Conservation (phyloP, 2,888 invertebrate species). For the Ischnura elegans region DNA sequence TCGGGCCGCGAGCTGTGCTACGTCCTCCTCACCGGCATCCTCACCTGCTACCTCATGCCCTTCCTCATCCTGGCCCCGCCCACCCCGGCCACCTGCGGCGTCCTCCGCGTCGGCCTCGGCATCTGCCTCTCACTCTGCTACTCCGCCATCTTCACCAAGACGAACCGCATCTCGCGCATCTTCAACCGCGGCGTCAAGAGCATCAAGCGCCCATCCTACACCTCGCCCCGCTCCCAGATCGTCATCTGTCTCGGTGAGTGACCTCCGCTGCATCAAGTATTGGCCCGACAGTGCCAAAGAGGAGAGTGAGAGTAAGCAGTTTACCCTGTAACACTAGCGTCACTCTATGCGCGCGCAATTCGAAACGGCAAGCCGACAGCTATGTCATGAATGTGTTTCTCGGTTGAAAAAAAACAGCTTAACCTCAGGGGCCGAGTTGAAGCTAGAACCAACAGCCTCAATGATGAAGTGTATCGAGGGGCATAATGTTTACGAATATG, state of each 20-base stretch:
- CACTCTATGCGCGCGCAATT: too few species aligned
- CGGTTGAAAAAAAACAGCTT: too few species aligned
- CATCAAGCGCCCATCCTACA: slow-evolving; percentile 86
- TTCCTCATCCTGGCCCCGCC: slow-evolving; percentile 86
- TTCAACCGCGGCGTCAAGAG: slow-evolving; percentile 86
- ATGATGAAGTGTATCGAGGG: too few species aligned
- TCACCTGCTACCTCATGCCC: slow-evolving; percentile 85
- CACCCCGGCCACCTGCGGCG: slow-evolving; percentile 83
- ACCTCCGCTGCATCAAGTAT: too few species aligned
- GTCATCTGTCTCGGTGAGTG: slow-evolving; percentile 83
- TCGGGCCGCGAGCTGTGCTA: slow-evolving; percentile 89
- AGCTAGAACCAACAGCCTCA: too few species aligned
- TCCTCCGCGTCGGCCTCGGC: slow-evolving; percentile 85
- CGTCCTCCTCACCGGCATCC: slow-evolving; percentile 85
- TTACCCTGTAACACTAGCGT: too few species aligned
- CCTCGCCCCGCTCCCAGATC: slow-evolving; percentile 87
- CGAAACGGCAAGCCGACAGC: too few species aligned
- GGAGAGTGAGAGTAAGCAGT: too few species aligned
- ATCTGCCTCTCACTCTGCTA: slow-evolving; percentile 87
- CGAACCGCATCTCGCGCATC: slow-evolving; percentile 86
- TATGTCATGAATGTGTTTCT: too few species aligned
- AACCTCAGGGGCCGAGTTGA: too few species aligned
- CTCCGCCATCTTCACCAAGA: slow-evolving; percentile 87
- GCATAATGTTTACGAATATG: too few species aligned
- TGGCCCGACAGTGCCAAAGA: too few species aligned